phyloP scores from a whole-genome alignment of 2,113 vertebrate species.

The Anolis sagrei region DNA sequence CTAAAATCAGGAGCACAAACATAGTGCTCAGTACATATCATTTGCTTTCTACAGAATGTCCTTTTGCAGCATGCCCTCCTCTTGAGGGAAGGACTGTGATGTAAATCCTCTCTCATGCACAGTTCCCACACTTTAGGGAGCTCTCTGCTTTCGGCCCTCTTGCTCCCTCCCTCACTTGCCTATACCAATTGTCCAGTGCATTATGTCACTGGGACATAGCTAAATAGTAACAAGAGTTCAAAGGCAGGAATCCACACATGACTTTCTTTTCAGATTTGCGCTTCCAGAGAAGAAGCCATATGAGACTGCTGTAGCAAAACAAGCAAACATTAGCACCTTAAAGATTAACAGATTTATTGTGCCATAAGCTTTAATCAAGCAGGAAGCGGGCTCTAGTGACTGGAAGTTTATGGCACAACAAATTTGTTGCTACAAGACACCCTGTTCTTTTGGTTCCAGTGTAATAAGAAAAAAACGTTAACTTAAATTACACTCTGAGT shows the following conservation, averaged over 20 bases:
- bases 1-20: slow-evolving; percentile 67
- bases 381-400: background rate
- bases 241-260: background rate
- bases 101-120: slow-evolving; percentile 46
- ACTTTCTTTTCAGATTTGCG: background rate
- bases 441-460: background rate
- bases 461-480: background rate
- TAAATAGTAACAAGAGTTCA: background rate
- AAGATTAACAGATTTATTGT: background rate
- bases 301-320: background rate
- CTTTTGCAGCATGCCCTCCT: slow-evolving; percentile 57
- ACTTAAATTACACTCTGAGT: background rate
- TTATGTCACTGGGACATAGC: background rate
- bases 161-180: slow-evolving; percentile 1
- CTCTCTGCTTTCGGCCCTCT: background rate
- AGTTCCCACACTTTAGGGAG: slow-evolving; percentile 64
- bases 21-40: slow-evolving; percentile 39
- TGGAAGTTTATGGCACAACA: background rate
- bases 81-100: slow-evolving; percentile 48
- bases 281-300: background rate
- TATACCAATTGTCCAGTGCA: slow-evolving; percentile 13
- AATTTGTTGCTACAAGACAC: background rate
- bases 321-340: background rate
- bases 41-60: slow-evolving; percentile 64
- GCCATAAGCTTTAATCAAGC: background rate